These are phyloP conservation scores for Myrmecophaga tridactyla DNA, from an alignment of 2,113 vertebrate genomes.

Conservation along the genomic window DNA sequence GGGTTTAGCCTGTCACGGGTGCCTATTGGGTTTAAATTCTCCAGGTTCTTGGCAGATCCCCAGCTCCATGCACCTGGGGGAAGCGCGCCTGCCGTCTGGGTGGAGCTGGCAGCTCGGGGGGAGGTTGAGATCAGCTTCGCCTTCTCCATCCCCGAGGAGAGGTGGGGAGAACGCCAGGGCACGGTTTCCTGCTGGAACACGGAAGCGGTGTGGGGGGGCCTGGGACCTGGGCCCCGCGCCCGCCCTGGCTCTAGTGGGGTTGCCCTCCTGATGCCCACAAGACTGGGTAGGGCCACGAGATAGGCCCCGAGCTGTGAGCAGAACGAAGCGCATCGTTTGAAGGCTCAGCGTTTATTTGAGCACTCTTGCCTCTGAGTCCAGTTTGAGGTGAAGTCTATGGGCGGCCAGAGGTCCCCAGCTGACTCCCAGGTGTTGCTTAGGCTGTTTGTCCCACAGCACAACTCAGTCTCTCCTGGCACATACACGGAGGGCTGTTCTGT, in stretches of 20 bases:
- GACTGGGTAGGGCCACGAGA: no score
- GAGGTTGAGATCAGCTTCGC: no score
- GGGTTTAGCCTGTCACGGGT: rapidly evolving
- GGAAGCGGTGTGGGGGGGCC: not conserved
- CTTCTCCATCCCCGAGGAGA: not conserved
- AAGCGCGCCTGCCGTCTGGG: rapidly evolving
- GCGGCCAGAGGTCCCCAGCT: not conserved
- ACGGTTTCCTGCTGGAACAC: not conserved
- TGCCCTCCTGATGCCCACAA: rapidly evolving
- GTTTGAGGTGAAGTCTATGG: not conserved
- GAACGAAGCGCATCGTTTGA: rapidly evolving
- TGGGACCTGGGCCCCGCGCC: rapidly evolving
- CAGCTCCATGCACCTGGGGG: not conserved
- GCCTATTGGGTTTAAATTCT: rapidly evolving
- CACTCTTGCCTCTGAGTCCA: not conserved
- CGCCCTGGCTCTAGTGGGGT: not conserved
- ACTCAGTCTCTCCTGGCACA: not conserved
- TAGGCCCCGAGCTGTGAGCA: not conserved
- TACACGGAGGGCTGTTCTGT: no score
- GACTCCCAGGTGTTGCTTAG: not conserved
- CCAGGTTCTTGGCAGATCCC: not conserved
- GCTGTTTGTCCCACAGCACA: rapidly evolving
- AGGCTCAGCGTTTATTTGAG: not conserved
- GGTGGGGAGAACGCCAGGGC: rapidly evolving
- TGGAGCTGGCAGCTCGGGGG: not conserved